phyloP scores from a whole-genome alignment of 1,140 invertebrate species.

The Cecropterus lyciades region DNA sequence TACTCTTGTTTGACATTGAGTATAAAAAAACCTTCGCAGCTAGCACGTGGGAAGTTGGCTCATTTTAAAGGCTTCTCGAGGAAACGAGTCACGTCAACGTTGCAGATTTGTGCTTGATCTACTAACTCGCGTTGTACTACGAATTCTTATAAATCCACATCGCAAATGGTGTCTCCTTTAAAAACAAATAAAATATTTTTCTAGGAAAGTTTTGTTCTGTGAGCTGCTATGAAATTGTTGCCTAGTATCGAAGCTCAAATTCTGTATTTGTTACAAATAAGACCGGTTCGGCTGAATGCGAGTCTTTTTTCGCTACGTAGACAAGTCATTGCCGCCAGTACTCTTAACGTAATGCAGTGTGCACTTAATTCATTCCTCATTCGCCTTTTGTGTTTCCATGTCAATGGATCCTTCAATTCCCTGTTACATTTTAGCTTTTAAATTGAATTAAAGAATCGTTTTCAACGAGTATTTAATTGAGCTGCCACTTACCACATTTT shows the following conservation, averaged over 20 bases:
- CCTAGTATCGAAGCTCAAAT: background rate
- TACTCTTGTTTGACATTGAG: constrained; percentile 19
- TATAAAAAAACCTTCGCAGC: constrained; percentile 10
- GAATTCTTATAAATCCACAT: background rate
- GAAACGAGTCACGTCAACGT: constrained; percentile 18
- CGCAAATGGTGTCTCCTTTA: background rate
- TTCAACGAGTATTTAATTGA: constrained; percentile 8
- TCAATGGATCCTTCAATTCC: constrained; percentile 13
- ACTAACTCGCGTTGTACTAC: background rate
- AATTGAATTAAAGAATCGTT: constrained; percentile 9
- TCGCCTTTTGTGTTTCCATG: constrained; percentile 16
- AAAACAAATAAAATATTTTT: background rate
- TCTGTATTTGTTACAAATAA: background rate
- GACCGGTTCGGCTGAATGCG: background rate
- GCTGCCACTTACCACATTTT: constrained; percentile 10
- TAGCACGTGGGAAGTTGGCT: constrained; percentile 19
- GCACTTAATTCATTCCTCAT: constrained; percentile 2
- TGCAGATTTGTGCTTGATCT: constrained; percentile 30
- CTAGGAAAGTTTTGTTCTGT: background rate
- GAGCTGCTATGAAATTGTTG: background rate
- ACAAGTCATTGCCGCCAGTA: background rate
- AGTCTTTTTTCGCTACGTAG: background rate
- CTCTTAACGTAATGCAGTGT: no score
- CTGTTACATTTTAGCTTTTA: background rate
- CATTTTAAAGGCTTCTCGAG: constrained; percentile 30